Conservation (phyloP, 2,888 invertebrate genomes). For the Metallyticus violacea region DNA sequence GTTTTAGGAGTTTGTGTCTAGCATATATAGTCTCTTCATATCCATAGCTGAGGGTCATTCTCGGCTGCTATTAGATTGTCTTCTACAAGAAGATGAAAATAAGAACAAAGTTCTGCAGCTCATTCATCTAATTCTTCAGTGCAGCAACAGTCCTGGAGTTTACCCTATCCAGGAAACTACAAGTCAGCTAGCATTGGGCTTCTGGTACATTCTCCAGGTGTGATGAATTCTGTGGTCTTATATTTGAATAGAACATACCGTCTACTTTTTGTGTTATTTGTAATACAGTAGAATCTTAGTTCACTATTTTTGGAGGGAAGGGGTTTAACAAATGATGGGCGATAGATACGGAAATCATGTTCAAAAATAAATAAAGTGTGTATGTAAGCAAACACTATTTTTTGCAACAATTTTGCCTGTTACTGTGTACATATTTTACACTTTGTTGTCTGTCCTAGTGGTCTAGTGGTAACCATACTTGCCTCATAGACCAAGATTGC, state of each 20-base stretch:
- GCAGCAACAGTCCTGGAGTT: slow-evolving; percentile 76
- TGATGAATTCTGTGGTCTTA: slow-evolving; percentile 29
- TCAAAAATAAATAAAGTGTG: too few relatives aligned
- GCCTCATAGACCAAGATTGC: too few relatives aligned
- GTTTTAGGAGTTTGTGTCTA: slow-evolving; percentile 65
- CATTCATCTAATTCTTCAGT: slow-evolving; percentile 71
- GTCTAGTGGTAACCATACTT: too few relatives aligned
- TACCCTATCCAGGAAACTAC: slow-evolving; percentile 87
- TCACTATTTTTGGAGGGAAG: too few relatives aligned
- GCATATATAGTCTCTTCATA: slow-evolving; percentile 65
- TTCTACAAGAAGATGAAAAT: slow-evolving; percentile 50
- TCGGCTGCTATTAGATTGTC: slow-evolving; percentile 52
- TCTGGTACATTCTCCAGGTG: slow-evolving; percentile 91
- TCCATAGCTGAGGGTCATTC: slow-evolving; percentile 72
- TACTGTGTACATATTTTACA: too few relatives aligned
- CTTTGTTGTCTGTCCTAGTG: too few relatives aligned
- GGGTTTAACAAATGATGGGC: too few relatives aligned
- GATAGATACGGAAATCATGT: too few relatives aligned
- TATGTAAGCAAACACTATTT: too few relatives aligned
- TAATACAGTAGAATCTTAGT: neutral
- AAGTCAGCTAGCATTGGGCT: slow-evolving; percentile 81
- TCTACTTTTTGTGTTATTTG: too few relatives aligned
- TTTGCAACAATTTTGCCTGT: too few relatives aligned
- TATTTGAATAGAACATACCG: neutral
- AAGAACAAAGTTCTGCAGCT: slow-evolving; percentile 59